These are phyloP conservation scores for Crotalus horridus DNA, from an alignment of 2,113 vertebrate species.

Conservation along the genomic window DNA sequence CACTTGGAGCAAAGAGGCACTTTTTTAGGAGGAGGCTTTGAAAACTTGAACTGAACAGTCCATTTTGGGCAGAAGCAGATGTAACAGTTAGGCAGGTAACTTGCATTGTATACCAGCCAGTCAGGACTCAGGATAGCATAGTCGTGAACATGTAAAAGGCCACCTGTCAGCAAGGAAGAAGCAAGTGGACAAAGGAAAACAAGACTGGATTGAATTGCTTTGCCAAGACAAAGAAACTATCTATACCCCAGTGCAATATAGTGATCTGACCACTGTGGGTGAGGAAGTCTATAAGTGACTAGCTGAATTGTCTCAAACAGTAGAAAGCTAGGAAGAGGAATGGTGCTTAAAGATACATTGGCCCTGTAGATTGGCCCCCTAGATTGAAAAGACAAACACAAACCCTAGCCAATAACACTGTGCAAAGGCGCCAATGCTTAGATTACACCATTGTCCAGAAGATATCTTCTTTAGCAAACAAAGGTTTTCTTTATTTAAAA, in stretches of 20 bases:
- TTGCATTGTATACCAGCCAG: slow-evolving; percentile 87
- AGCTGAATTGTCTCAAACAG: background rate
- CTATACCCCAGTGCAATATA: background rate
- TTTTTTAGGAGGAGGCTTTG: slow-evolving; percentile 54
- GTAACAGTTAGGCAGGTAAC: slow-evolving; percentile 83
- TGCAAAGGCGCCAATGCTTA: background rate
- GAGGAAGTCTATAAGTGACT: background rate
- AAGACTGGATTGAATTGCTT: background rate
- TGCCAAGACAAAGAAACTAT: background rate
- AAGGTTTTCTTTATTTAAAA: background rate
- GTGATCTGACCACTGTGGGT: background rate
- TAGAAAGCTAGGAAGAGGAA: background rate
- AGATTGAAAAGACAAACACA: background rate
- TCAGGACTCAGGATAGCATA: slow-evolving; percentile 71
- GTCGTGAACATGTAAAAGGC: slow-evolving; percentile 85
- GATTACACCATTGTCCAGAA: background rate
- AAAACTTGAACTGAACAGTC: slow-evolving; percentile 77
- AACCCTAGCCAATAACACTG: background rate
- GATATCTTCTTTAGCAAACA: background rate
- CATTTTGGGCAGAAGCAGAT: slow-evolving; percentile 71
- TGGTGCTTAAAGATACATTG: background rate
- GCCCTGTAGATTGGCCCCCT: too few relatives aligned
- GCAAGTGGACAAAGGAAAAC: background rate
- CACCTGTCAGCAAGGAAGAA: slow-evolving; percentile 66
- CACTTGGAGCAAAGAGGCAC: slow-evolving; percentile 71